phyloP scores from a whole-genome alignment of 2,113 vertebrate genomes.

The Pterocles gutturalis region DNA sequence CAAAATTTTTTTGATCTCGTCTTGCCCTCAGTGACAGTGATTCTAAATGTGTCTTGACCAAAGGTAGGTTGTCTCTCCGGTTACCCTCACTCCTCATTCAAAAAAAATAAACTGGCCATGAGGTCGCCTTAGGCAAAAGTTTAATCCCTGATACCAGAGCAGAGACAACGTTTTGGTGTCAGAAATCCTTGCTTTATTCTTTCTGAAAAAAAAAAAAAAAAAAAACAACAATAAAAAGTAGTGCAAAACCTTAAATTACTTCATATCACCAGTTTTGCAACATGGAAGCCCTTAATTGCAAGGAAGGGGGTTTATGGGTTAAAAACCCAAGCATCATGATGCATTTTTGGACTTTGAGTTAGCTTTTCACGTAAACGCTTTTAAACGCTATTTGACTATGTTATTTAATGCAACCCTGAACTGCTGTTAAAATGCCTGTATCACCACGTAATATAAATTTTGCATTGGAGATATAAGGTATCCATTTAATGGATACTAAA shows the following conservation, averaged over 20 bases:
- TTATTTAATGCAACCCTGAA: neutral
- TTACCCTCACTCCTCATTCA: neutral
- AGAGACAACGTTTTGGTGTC: neutral
- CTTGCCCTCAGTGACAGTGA: neutral
- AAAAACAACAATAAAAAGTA: neutral
- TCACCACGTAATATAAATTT: neutral
- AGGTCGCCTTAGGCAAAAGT: neutral
- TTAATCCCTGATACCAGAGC: neutral
- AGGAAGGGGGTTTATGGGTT: neutral
- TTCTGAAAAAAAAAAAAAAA: neutral
- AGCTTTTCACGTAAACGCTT: neutral
- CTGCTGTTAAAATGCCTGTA: neutral
- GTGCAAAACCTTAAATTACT: neutral
- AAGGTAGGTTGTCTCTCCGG: neutral
- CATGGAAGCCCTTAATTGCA: fast-evolving
- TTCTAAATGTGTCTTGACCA: neutral
- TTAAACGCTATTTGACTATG: neutral
- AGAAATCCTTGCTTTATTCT: neutral
- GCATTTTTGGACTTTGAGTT: neutral
- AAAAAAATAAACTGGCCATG: neutral
- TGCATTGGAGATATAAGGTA: neutral
- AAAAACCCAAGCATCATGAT: neutral
- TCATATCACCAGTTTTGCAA: neutral
- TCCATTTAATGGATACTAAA: neutral
- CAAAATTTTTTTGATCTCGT: neutral